These are phyloP conservation scores for Megathymus violae DNA, from an alignment of 1,140 invertebrate species.

Conservation along the genomic window DNA sequence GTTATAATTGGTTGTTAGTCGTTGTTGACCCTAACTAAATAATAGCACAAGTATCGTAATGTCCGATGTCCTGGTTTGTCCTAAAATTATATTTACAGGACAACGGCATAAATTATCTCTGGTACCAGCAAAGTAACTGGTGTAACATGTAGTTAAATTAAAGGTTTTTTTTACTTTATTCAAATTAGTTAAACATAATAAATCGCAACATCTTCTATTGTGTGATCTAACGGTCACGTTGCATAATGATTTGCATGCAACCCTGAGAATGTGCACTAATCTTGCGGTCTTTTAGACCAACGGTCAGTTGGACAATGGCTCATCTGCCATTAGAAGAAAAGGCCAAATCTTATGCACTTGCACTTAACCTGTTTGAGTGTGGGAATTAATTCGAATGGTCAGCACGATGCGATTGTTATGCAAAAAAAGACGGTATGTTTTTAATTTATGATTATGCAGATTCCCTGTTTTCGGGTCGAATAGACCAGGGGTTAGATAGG, in stretches of 20 bases:
- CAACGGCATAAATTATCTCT: too few relatives aligned
- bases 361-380: conserved; percentile 62
- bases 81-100: too few relatives aligned
- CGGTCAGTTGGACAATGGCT: conserved; percentile 51
- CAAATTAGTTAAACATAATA: conserved; percentile 31
- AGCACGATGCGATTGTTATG: conserved; percentile 56
- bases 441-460: conserved; percentile 75
- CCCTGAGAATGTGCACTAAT: conserved; percentile 54
- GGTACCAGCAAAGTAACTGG: too few relatives aligned
- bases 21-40: too few relatives aligned
- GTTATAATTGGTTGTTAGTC: too few relatives aligned
- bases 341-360: conserved; percentile 59
- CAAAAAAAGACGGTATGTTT: conserved; percentile 52
- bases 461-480: conserved; percentile 45
- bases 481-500: conserved; percentile 37
- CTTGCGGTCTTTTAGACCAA: conserved; percentile 45
- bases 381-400: conserved; percentile 51
- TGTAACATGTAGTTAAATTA: too few relatives aligned
- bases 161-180: too few relatives aligned
- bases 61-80: too few relatives aligned
- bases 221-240: conserved; percentile 62
- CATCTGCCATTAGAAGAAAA: conserved; percentile 59
- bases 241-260: conserved; percentile 70
- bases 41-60: too few relatives aligned
- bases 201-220: conserved; percentile 48